A percentile compares a stretch with the other conserved stretches of the same genome.
These are phyloP conservation scores for Palythoa caribaeorum DNA, from an alignment of 92 coral and sea anemone genomes.

Conservation along the genomic window DNA sequence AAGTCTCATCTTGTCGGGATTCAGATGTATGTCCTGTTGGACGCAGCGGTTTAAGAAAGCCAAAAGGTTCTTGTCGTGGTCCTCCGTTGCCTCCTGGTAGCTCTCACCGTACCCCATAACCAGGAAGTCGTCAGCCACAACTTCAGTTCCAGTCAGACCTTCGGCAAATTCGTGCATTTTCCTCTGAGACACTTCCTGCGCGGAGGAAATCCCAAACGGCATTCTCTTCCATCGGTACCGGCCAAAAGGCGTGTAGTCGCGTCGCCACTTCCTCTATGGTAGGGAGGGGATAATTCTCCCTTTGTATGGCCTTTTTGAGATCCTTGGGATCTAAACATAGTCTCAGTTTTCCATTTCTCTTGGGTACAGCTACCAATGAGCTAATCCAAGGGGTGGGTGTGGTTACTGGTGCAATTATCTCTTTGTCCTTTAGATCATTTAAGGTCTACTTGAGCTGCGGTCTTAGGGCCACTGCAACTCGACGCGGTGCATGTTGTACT, in stretches of 20 bases:
- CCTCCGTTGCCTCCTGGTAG: too few relatives aligned
- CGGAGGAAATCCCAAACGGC: too few relatives aligned
- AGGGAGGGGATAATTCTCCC: background rate
- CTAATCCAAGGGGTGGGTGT: background rate
- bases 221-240: too few relatives aligned
- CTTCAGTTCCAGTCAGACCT: background rate
- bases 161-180: background rate
- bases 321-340: too few relatives aligned
- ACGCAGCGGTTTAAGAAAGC: background rate
- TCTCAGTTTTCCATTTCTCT: background rate
- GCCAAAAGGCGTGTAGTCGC: background rate
- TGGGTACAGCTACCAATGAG: background rate
- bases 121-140: background rate
- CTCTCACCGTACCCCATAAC: background rate
- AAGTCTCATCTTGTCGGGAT: too few relatives aligned
- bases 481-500: background rate
- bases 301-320: background rate
- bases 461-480: background rate
- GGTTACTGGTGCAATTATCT: background rate
- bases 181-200: background rate
- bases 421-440: background rate
- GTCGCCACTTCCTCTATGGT: background rate
- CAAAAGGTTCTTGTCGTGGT: background rate
- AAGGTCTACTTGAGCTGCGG: background rate
- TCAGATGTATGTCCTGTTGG: too few relatives aligned